phyloP scores from a whole-genome alignment of 2,888 invertebrate species.

The Drosophila affinis region DNA sequence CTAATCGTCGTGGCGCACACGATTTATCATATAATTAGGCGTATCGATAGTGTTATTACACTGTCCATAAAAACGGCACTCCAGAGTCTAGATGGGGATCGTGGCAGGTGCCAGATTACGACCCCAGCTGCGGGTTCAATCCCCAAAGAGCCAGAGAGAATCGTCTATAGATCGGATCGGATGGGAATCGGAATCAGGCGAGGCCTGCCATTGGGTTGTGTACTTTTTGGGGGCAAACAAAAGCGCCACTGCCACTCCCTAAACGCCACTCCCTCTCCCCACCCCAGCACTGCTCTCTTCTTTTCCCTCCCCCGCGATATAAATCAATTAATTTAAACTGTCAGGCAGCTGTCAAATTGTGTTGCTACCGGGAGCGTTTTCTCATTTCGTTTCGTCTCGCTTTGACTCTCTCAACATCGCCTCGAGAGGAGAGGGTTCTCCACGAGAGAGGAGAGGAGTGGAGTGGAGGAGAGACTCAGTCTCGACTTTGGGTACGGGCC shows the following conservation, averaged over 20 bases:
- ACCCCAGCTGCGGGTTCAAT: background rate
- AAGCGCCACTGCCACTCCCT: constrained; percentile 38
- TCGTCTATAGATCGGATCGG: background rate
- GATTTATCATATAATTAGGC: constrained; percentile 66
- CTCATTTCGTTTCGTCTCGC: constrained; percentile 35
- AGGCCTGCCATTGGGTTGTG: constrained; percentile 30
- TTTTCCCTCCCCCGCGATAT: constrained; percentile 47
- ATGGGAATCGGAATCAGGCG: constrained; percentile 11
- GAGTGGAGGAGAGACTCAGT: constrained; percentile 15
- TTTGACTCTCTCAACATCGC: constrained; percentile 11
- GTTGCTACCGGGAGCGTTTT: constrained; percentile 78
- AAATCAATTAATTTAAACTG: constrained; percentile 82
- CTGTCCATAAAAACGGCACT: constrained; percentile 60
- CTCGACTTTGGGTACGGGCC: constrained; percentile 22
- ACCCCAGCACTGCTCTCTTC: constrained; percentile 39
- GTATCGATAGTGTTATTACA: constrained; percentile 66
- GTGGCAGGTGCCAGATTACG: constrained; percentile 51
- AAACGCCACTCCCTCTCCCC: constrained; percentile 44
- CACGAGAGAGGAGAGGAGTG: too few relatives aligned
- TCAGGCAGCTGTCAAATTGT: constrained; percentile 81
- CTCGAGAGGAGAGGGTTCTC: background rate
- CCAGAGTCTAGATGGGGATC: constrained; percentile 8
- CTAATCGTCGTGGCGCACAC: constrained; percentile 32
- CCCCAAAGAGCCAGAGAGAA: background rate
- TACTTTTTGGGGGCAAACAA: constrained; percentile 19